Base-by-base conservation (phyloP, 2,113 vertebrate species). In the Strigops habroptila region DNA sequence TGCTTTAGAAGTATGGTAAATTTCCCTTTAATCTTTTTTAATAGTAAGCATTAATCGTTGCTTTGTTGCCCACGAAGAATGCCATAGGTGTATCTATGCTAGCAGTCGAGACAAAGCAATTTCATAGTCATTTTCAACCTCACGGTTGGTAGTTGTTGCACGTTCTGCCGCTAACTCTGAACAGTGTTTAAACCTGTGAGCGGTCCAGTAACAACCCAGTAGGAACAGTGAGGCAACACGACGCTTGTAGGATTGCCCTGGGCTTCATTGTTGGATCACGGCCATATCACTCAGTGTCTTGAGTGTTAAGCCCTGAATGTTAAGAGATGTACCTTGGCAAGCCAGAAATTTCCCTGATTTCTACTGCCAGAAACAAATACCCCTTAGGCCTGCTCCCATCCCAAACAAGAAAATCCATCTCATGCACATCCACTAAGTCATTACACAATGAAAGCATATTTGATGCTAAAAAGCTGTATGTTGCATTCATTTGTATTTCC, bases 401-500 rank as follows among this genome's bases (percentile, higher is more conserved):
- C 82, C 69, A 73, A 77, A 63, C 48, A 70, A 7, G 14, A 82
- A 90, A 91, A 90, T 82, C 51, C 70, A 83, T 94, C 88, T 93
- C 35, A 9, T 74, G 65, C 86, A 65, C 15, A 30, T 67, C 65
- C 49, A 64, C 60, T 3, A 52, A 96, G 76, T 83, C 88, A 94
- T 92, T 94, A 84, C 37, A 69, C 59, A 51, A 48, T 13, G 46
- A 83, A 86, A 83, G 22, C 59, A 59, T 39, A 83, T 90, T 88
- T 80, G 88, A 95, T 87, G 91, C 68, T 71, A 83, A 95, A 90
- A 65, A 85, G 88, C 70, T 93, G 49, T 63, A 80, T 31, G 63
- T 95, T 95, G 88, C 94, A 92, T 89, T 97, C 94, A 95, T 97
- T 93, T 97, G 91, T 98, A 96, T 96, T 96, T 97, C 93, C 33